Evolutionary conservation across 2,797 vertebrate genomes (phyloP).

Genomic region (Tiaroga cobitis): DNA sequence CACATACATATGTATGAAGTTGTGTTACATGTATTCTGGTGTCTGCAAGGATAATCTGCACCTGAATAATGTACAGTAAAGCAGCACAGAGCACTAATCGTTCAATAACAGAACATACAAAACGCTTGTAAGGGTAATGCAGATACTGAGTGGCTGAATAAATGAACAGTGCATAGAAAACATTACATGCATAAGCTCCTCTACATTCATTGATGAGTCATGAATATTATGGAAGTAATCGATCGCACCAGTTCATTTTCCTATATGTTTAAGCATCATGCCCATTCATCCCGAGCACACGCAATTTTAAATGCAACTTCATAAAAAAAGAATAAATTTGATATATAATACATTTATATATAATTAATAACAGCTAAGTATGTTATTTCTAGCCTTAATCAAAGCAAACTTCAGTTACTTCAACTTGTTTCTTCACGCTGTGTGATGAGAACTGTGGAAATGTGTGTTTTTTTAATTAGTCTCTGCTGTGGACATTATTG

Average conservation of each 20-base stretch:
- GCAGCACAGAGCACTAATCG: background rate
- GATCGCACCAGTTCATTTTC: background rate
- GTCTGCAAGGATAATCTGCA: slow-evolving; percentile 8
- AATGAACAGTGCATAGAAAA: background rate
- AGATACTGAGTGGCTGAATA: background rate
- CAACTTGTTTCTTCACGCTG: background rate
- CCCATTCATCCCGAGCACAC: background rate
- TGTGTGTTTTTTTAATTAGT: slow-evolving; percentile 61
- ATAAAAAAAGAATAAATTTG: too few species aligned
- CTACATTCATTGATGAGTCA: background rate
- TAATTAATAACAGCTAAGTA: background rate
- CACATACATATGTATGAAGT: slow-evolving; percentile 35
- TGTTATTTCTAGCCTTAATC: slow-evolving; percentile 23
- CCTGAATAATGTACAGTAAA: slow-evolving; percentile 36
- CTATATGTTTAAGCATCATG: background rate
- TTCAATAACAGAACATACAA: slow-evolving; percentile 35
- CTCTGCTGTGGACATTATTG: slow-evolving; percentile 57
- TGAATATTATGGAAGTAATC: background rate
- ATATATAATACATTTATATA: background rate
- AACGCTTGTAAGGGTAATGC: slow-evolving; percentile 14
- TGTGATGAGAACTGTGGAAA: slow-evolving; percentile 37
- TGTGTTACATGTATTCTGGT: background rate
- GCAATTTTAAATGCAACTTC: background rate
- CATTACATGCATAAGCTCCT: background rate
- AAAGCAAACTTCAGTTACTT: slow-evolving; percentile 42